These are phyloP conservation scores for Merluccius polli DNA, from an alignment of 2,797 vertebrate genomes.

Conservation along the genomic window DNA sequence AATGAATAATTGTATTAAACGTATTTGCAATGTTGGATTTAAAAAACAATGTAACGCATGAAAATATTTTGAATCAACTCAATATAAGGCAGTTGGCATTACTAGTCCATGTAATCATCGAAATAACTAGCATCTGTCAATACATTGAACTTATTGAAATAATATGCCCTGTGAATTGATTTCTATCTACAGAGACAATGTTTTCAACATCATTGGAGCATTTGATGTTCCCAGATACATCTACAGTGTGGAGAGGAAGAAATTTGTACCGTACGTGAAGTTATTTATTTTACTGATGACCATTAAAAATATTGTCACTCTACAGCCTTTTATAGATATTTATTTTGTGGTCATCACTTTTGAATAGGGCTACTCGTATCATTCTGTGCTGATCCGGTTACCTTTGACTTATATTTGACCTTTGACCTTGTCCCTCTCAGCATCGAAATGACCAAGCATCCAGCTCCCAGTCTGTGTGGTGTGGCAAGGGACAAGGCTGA, in stretches of 20 bases:
- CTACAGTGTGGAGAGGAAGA: conserved; percentile 91
- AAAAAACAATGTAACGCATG: background rate
- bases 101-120: background rate
- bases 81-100: background rate
- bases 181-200: conserved; percentile 79
- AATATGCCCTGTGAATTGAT: background rate
- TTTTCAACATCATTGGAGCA: conserved; percentile 95
- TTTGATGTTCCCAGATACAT: conserved; percentile 90
- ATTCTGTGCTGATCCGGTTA: background rate
- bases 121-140: background rate
- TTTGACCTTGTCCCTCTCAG: conserved; percentile 60
- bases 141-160: background rate
- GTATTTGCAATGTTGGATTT: background rate
- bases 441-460: conserved; percentile 82
- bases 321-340: background rate
- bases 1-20: no score
- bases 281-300: background rate
- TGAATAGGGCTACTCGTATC: background rate
- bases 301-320: background rate
- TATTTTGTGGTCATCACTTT: background rate
- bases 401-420: background rate
- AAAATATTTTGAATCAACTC: background rate
- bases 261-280: conserved; percentile 91
- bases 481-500: conserved; percentile 89
- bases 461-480: conserved; percentile 82